Evolutionary conservation across 92 coral and sea anemone species (phyloP).

Genomic region (Chrysogorgia sp.): DNA sequence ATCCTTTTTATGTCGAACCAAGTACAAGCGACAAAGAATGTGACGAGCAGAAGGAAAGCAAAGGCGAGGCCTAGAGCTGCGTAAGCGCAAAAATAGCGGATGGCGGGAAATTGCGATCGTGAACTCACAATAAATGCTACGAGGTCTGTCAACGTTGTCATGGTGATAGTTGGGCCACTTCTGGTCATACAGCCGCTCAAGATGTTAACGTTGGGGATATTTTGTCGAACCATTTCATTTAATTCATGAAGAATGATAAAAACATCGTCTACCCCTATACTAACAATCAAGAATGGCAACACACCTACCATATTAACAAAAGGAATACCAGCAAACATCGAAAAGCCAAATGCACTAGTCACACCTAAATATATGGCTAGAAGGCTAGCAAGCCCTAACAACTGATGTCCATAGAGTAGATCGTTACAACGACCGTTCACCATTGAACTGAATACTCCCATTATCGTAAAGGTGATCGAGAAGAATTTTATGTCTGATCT

Average conservation of each 20-base stretch:
- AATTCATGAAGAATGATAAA: constrained; percentile 80
- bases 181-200: constrained; percentile 68
- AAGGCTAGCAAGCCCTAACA: constrained; percentile 66
- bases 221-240: constrained; percentile 58
- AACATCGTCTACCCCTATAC: constrained; percentile 80
- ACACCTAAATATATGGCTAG: constrained; percentile 75
- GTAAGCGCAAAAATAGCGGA: constrained; percentile 69
- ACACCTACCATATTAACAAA: constrained; percentile 77
- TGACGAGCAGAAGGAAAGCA: constrained; percentile 12
- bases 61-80: constrained; percentile 59
- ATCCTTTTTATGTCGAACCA: constrained; percentile 23
- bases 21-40: constrained; percentile 23
- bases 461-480: constrained; percentile 64
- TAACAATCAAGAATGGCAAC: constrained; percentile 73
- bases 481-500: constrained; percentile 49
- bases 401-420: constrained; percentile 66
- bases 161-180: constrained; percentile 85
- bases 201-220: constrained; percentile 48
- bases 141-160: constrained; percentile 85
- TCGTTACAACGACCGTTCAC: constrained; percentile 68
- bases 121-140: constrained; percentile 88
- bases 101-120: constrained; percentile 73
- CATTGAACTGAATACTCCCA: constrained; percentile 69
- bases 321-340: constrained; percentile 59
- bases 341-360: constrained; percentile 69